Percentiles rank a stretch among this genome's conserved stretches.
Evolutionary conservation across 2,797 vertebrate species (phyloP).

Genomic region (Carcharodon carcharias): DNA sequence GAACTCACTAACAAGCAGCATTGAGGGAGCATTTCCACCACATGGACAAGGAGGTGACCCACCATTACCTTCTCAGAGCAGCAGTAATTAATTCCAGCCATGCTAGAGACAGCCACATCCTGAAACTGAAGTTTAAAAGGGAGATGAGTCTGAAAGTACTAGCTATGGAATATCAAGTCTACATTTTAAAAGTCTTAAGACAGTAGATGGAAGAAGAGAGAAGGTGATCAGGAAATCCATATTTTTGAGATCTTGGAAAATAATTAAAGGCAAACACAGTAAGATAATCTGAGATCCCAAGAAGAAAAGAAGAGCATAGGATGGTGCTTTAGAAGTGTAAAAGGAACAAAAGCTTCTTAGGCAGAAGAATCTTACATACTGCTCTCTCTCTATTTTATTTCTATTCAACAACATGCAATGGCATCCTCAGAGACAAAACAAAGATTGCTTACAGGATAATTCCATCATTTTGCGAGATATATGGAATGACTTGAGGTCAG

Average conservation of each 20-base stretch:
- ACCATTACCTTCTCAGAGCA: background rate
- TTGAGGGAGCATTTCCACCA: background rate
- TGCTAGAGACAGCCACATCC: background rate
- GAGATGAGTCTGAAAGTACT: background rate
- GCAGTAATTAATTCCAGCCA: background rate
- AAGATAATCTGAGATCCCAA: background rate
- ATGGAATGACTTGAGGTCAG: background rate
- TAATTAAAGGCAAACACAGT: background rate
- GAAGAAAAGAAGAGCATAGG: no score
- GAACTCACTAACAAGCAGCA: background rate
- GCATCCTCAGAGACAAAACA: constrained; percentile 43
- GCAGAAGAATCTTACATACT: background rate
- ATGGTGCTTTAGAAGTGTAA: background rate
- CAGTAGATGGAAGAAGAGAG: background rate
- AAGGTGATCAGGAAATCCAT: background rate
- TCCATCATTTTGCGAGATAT: constrained; percentile 38
- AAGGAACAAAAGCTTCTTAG: background rate
- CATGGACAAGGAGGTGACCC: background rate
- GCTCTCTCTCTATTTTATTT: background rate
- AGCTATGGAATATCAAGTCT: background rate
- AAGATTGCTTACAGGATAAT: constrained; percentile 39
- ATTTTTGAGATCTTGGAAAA: background rate
- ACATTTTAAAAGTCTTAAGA: background rate
- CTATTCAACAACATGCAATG: constrained; percentile 17
- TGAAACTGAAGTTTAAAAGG: background rate